These are phyloP conservation scores for Plebejus argus DNA, from an alignment of 2,888 invertebrate genomes.

Conservation along the genomic window DNA sequence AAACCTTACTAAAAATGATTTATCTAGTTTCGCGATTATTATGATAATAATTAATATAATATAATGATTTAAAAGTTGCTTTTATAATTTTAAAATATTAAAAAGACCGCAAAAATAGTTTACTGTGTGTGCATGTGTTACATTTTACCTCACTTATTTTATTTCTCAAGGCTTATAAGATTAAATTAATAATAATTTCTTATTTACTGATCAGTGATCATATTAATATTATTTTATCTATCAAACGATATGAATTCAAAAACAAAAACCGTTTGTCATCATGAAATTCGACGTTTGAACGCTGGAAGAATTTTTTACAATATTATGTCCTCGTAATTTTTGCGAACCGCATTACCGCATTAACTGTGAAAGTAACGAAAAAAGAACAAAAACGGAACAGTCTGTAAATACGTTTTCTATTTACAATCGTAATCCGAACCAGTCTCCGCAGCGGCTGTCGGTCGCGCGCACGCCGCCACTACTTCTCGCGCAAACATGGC, in stretches of 20 bases:
- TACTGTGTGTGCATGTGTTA: too few relatives aligned
- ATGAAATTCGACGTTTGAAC: too few relatives aligned
- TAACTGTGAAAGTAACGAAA: conserved; percentile 33
- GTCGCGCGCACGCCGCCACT: conserved; percentile 54
- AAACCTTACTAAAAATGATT: background rate
- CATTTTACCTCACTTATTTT: too few relatives aligned
- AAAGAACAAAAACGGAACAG: conserved; percentile 44
- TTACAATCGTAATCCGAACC: conserved; percentile 60
- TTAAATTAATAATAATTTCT: background rate
- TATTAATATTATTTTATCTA: background rate
- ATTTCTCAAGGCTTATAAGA: too few relatives aligned
- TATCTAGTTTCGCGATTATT: too few relatives aligned
- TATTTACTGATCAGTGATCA: background rate
- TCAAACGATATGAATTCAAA: background rate
- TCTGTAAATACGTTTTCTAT: conserved; percentile 60
- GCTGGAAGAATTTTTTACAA: background rate
- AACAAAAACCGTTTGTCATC: background rate
- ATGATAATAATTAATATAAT: too few relatives aligned
- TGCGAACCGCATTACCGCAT: background rate
- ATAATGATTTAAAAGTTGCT: too few relatives aligned
- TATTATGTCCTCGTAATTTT: background rate
- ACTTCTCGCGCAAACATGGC: conserved; percentile 40
- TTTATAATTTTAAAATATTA: too few relatives aligned
- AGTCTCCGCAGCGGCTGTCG: conserved; percentile 51
- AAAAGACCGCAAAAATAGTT: too few relatives aligned